phyloP scores from a whole-genome alignment of 2,888 invertebrate genomes.

The Andrena flavipes region DNA sequence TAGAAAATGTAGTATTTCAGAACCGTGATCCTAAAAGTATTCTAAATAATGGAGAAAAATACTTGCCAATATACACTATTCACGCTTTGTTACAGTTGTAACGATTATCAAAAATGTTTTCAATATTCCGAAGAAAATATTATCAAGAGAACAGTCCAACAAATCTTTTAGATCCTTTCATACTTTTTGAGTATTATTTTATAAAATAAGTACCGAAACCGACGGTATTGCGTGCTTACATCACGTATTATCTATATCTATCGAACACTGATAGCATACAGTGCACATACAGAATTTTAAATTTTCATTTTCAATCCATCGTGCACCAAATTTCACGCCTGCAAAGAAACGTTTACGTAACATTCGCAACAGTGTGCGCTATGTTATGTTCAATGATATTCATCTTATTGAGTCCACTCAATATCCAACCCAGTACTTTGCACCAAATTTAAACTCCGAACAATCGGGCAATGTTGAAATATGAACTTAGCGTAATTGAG shows the following conservation, averaged over 20 bases:
- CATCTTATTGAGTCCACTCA: background rate
- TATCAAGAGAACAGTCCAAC: background rate
- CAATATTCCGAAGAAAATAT: background rate
- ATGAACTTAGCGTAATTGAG: background rate
- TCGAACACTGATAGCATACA: background rate
- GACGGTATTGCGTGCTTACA: background rate
- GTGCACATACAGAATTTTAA: background rate
- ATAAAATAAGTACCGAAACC: background rate
- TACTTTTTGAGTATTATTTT: background rate
- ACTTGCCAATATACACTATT: too few species aligned
- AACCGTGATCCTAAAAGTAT: background rate
- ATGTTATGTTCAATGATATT: too few species aligned
- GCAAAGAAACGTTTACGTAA: background rate
- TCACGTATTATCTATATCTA: background rate
- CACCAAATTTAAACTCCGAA: background rate
- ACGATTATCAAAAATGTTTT: background rate
- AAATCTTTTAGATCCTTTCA: background rate
- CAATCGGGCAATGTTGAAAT: background rate
- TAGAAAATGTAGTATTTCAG: background rate
- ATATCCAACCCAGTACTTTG: background rate
- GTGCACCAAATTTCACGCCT: background rate
- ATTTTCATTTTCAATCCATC: background rate
- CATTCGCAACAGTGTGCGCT: too few species aligned
- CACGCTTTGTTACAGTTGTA: background rate
- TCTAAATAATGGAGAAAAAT: too few species aligned